These are phyloP conservation scores for Carlito syrichta DNA, from an alignment of 2,113 vertebrate species.

Conservation along the genomic window DNA sequence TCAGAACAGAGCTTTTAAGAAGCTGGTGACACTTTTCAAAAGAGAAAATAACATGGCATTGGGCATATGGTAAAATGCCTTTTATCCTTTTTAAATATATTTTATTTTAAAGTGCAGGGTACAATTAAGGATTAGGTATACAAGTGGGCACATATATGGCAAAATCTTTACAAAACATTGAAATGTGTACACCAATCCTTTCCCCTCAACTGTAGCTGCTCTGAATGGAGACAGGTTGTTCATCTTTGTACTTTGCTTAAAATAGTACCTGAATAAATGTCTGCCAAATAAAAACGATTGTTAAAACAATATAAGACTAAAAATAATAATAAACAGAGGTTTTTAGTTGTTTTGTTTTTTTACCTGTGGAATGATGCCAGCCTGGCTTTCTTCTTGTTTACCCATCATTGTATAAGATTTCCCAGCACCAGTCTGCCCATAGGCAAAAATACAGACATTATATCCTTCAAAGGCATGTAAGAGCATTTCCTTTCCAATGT, in stretches of 20 bases:
- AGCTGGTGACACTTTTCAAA: not conserved
- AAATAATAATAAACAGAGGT: not conserved
- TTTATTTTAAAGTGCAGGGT: too few relatives aligned
- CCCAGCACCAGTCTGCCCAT: constrained; percentile 97
- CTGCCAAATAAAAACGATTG: not conserved
- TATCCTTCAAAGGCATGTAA: constrained; percentile 97
- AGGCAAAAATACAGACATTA: constrained; percentile 99
- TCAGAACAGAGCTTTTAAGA: not conserved
- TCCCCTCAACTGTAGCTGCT: not conserved
- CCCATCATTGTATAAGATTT: constrained; percentile 99
- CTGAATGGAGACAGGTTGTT: not conserved
- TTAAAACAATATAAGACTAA: not conserved
- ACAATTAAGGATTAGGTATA: too few relatives aligned
- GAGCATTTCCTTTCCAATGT: constrained; percentile 99
- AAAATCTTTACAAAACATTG: not conserved
- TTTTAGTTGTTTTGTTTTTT: not conserved
- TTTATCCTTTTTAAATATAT: too few relatives aligned
- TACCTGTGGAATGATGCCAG: constrained; percentile 99
- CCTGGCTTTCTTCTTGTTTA: constrained; percentile 97
- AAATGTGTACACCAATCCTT: not conserved
- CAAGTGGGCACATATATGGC: too few relatives aligned
- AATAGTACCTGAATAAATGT: not conserved
- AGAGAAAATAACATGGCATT: not conserved
- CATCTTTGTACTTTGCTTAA: not conserved
- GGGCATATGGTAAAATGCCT: not conserved